Base-by-base conservation (phyloP, 2,888 invertebrate genomes). In the Orgyia antiqua region DNA sequence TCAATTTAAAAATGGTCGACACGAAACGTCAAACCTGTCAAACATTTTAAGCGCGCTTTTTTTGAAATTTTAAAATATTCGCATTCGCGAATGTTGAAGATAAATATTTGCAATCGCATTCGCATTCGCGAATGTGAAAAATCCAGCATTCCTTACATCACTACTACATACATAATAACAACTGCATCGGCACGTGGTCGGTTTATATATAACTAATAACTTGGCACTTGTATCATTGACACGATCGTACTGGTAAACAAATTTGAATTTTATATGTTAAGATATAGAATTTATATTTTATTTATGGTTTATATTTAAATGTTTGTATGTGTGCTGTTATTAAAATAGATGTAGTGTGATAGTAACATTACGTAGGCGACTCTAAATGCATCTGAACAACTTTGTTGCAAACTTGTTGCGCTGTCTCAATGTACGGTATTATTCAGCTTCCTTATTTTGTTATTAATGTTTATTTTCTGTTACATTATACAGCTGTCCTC, bases 161-260 rank as follows among this genome's bases (percentile, higher is more conserved):
- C n/a, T 37, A n/a, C n/a, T 39, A 47, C 49, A 30, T 39, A 32
- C 38, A 51, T 36, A 61, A 31, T 24, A 60, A 68, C 58, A 67
- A 31, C 52, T 58, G 53, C 31, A 36, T 24, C 24, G 56, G 51
- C 77, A 75, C 76, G 73, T 77, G 78, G 75, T 74, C 40, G 33
- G 68, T 65, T 63, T 33, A 45, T 54, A 66, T 54, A 66, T 38
- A 38, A 35, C 51, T 43, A 57, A 56, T 47, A 57, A 66, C 66
- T 76, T 76, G 76, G 75, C 74, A 75, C 45, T 62, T 53, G 51
- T 55, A 62, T 53, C 58, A 65, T 57, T 67, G 60, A 65, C 51
- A 60, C 51, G 17, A 31, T 36, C 39, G 24, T 24, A 20, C 10
- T 15, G 9, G 19, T 37, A 38, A 51, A 31, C 19, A 13, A 55